phyloP scores from a whole-genome alignment of 1,140 invertebrate genomes.

The Battus philenor region DNA sequence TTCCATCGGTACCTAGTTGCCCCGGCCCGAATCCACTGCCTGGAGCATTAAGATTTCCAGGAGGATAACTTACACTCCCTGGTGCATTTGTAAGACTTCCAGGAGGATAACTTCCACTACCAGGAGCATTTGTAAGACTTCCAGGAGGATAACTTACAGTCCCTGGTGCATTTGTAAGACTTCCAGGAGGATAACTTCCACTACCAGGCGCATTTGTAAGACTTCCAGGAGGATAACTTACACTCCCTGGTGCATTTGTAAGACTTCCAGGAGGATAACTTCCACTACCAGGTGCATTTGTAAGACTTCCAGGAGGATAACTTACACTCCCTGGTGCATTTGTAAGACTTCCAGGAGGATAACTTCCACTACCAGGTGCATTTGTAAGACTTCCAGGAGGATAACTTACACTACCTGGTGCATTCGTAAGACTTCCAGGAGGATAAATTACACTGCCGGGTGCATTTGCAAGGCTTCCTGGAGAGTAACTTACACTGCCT shows the following conservation, averaged over 20 bases:
- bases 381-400: too few relatives aligned
- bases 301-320: too few relatives aligned
- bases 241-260: background rate
- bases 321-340: too few relatives aligned
- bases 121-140: slow-evolving; percentile 1
- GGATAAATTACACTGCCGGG: too few relatives aligned
- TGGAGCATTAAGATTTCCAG: slow-evolving; percentile 6
- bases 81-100: background rate
- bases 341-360: slow-evolving; percentile 8
- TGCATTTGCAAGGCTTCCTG: background rate
- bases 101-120: background rate
- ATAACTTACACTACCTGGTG: too few relatives aligned
- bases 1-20: background rate
- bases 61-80: slow-evolving; percentile 5
- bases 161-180: too few relatives aligned
- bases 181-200: too few relatives aligned
- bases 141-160: slow-evolving; percentile 6
- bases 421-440: too few relatives aligned
- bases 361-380: background rate
- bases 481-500: slow-evolving; percentile 9
- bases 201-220: too few relatives aligned
- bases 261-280: background rate
- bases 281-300: too few relatives aligned
- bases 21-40: background rate
- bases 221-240: background rate